phyloP scores from a whole-genome alignment of 2,113 vertebrate species.

The mouse (Mus musculus) region GRCm39 chr3:56069501-56070000 shows the following conservation, averaged over 20 bases:
- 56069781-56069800: constrained; percentile 33
- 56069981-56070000: constrained; percentile 42
- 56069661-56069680: background rate
- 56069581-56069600: background rate
- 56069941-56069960: constrained; percentile 52
- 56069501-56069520: background rate
- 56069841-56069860: constrained; percentile 13
- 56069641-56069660: background rate
- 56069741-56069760: background rate
- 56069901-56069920: constrained; percentile 18
- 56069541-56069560: background rate
- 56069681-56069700: background rate
- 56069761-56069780: background rate
- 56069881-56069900: background rate
- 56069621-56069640: background rate
- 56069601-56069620: background rate
- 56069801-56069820: constrained; percentile 8
- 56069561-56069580: background rate
- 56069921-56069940: background rate
- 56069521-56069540: background rate
- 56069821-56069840: background rate
- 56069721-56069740: background rate
- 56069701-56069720: background rate
- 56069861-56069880: background rate
- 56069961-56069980: constrained; percentile 26